Percentiles rank a stretch among this genome's conserved stretches.
Conservation (phyloP, 30 jellyfish, hydroid and myxozoan species). For the Aurelia sp. region DNA sequence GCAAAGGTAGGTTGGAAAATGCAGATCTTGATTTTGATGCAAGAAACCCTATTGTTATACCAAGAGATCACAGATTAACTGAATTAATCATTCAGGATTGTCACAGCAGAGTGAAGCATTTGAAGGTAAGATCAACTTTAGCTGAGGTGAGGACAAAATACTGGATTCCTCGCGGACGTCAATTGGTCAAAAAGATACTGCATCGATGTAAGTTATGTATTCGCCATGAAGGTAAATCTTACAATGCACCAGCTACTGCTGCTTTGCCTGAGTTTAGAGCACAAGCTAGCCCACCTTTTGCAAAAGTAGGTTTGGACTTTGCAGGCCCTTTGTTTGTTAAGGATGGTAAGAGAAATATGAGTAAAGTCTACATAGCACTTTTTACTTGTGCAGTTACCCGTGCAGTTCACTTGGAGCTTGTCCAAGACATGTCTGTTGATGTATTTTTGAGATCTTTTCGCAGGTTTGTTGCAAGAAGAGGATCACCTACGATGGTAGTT, state of each 20-base stretch:
- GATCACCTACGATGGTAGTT: neutral
- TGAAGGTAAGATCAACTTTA: neutral
- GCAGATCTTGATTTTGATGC: too few species aligned
- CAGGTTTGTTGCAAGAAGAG: neutral
- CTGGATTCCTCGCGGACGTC: neutral
- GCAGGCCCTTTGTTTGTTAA: neutral
- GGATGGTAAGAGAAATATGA: neutral
- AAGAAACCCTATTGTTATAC: too few species aligned
- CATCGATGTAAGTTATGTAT: neutral
- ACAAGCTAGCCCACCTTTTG: neutral
- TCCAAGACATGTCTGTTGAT: neutral
- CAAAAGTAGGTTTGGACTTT: neutral
- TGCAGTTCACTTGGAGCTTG: neutral
- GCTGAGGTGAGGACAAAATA: slow-evolving; percentile 1
- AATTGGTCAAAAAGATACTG: neutral
- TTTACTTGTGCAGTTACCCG: slow-evolving; percentile 5
- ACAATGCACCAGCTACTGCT: too few species aligned
- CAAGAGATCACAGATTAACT: too few species aligned
- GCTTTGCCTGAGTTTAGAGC: too few species aligned
- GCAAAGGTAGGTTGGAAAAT: too few species aligned
- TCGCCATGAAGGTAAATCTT: neutral
- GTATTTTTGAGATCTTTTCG: neutral
- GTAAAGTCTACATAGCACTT: neutral
- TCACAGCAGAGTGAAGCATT: neutral
- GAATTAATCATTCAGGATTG: neutral